A percentile compares a stretch with the other conserved stretches of the same genome.
Evolutionary conservation across 2,888 invertebrate species (phyloP).

Genomic region (Ophraella communa): DNA sequence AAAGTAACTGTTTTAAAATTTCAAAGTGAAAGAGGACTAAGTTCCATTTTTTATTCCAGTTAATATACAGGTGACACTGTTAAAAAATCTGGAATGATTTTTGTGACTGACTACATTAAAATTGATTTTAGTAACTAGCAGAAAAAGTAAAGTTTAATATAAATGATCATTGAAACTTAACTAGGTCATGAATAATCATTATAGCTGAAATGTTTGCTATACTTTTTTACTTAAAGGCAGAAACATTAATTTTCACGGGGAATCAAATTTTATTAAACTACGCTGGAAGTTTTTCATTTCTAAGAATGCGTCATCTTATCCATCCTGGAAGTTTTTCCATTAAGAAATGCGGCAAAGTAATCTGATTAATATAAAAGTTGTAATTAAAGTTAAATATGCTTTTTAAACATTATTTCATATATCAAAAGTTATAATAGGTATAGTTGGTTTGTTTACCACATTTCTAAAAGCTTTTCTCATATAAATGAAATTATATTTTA

Average conservation of each 20-base stretch:
- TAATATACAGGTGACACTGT: no score
- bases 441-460: not conserved
- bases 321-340: conserved; percentile 16
- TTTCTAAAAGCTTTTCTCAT: not conserved
- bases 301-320: conserved; percentile 3
- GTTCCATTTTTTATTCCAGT: no score
- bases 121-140: no score
- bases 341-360: conserved; percentile 7
- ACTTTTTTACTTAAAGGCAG: not conserved
- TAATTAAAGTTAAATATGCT: not conserved
- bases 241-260: not conserved
- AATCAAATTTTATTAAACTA: not conserved
- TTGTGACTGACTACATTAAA: no score
- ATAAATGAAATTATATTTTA: no score
- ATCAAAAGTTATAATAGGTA: not conserved
- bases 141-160: no score
- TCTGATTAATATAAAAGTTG: not conserved
- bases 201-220: no score
- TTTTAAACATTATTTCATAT: not conserved
- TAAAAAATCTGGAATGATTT: no score
- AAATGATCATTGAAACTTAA: no score
- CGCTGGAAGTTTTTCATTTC: not conserved
- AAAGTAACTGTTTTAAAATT: no score
- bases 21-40: no score
- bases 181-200: no score